Evolutionary conservation across 2,888 invertebrate species (phyloP).

Genomic region (Drosophila anomelani): DNA sequence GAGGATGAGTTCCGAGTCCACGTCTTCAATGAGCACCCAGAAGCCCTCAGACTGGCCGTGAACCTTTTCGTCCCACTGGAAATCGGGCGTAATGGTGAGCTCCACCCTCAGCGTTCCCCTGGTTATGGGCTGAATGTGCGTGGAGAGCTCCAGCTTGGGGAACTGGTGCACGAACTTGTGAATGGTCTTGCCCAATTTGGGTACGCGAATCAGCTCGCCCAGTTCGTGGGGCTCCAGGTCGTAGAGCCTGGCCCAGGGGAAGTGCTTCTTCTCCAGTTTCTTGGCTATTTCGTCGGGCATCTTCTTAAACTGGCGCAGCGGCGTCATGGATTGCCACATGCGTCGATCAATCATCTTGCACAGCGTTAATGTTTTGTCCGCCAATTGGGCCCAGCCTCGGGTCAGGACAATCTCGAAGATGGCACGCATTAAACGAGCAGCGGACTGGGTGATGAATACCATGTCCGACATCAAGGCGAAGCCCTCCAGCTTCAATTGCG

Average conservation of each 20-base stretch:
- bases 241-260: constrained; percentile 96
- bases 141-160: constrained; percentile 97
- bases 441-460: constrained; percentile 99
- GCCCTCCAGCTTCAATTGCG: constrained; percentile 98
- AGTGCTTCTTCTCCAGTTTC: constrained; percentile 98
- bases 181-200: constrained; percentile 91
- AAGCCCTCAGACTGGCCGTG: constrained; percentile 93
- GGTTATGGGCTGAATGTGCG: constrained; percentile 99
- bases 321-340: constrained; percentile 99
- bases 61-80: constrained; percentile 99
- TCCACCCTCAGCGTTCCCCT: constrained; percentile 96
- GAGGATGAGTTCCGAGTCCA: constrained; percentile 94
- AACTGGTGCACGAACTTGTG: constrained; percentile 95
- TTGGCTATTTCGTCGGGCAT: constrained; percentile 98
- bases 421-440: constrained; percentile 96
- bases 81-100: constrained; percentile 98
- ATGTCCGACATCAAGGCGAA: constrained; percentile 99
- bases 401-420: constrained; percentile 98
- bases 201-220: constrained; percentile 89
- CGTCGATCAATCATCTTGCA: constrained; percentile 99
- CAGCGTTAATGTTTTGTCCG: constrained; percentile 96
- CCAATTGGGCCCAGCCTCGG: constrained; percentile 98
- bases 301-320: constrained; percentile 97
- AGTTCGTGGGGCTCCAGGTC: constrained; percentile 99
- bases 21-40: constrained; percentile 95